Evolutionary conservation across 2,888 invertebrate genomes (phyloP).

Genomic region (Tachina grossa): DNA sequence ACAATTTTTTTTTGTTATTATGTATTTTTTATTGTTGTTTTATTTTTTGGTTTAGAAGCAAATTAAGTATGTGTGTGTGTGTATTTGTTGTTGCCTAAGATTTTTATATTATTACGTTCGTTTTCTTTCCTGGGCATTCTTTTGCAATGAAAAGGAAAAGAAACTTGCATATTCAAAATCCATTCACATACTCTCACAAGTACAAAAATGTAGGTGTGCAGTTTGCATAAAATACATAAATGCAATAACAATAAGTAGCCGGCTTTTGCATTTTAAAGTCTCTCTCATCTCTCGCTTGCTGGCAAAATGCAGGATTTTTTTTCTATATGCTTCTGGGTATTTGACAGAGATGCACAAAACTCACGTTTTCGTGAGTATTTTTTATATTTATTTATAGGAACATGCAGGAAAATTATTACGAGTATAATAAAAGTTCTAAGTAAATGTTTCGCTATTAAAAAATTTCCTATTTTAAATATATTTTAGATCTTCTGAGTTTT

Average conservation of each 20-base stretch:
- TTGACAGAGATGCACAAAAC: not conserved
- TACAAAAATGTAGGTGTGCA: slow-evolving; percentile 62
- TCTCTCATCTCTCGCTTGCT: slow-evolving; percentile 7
- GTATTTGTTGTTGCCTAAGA: slow-evolving; percentile 49
- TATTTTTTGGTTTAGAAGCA: slow-evolving; percentile 46
- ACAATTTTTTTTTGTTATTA: slow-evolving; percentile 49
- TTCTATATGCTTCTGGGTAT: slow-evolving; percentile 20
- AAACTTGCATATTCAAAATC: slow-evolving; percentile 45
- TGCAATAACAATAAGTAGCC: slow-evolving; percentile 46
- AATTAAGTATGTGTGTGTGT: slow-evolving; percentile 37
- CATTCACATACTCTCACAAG: slow-evolving; percentile 37
- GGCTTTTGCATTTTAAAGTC: slow-evolving; percentile 49
- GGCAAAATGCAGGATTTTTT: slow-evolving; percentile 43
- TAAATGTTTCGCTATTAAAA: no score
- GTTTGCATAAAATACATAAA: slow-evolving; percentile 43
- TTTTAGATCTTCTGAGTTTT: no score
- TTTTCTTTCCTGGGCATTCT: slow-evolving; percentile 56
- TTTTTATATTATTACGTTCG: slow-evolving; percentile 62
- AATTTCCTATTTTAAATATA: no score
- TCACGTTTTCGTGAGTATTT: slow-evolving; percentile 7
- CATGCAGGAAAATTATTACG: no score
- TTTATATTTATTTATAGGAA: not conserved
- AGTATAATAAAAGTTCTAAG: no score
- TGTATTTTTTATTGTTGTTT: slow-evolving; percentile 7
- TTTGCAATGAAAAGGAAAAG: slow-evolving; percentile 16